These are phyloP conservation scores for Syngnathus floridae DNA, from an alignment of 2,113 vertebrate species.

Conservation along the genomic window DNA sequence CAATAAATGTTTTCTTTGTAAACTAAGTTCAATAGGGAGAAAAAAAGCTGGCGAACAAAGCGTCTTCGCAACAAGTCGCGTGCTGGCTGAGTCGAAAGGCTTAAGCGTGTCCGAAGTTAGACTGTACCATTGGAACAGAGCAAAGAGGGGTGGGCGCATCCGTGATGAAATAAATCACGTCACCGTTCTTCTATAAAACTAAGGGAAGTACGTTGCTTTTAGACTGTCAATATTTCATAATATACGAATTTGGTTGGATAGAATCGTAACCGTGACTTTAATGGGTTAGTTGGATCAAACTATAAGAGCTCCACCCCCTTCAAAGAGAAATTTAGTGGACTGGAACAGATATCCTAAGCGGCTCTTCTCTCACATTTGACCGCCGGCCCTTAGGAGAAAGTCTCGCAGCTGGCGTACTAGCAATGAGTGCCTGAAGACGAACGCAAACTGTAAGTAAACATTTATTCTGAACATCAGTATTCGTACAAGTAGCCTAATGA, in stretches of 20 bases:
- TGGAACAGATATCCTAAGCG: constrained; percentile 50
- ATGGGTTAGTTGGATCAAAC: background rate
- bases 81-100: constrained; percentile 37
- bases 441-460: constrained; percentile 22
- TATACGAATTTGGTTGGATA: accelerated
- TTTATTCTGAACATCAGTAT: background rate
- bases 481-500: background rate
- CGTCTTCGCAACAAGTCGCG: constrained; percentile 32
- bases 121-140: constrained; percentile 27
- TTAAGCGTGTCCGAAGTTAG: constrained; percentile 43
- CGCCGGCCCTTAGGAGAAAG: constrained; percentile 36
- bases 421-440: constrained; percentile 38
- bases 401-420: background rate
- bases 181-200: accelerated
- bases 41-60: background rate
- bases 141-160: accelerated
- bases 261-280: accelerated
- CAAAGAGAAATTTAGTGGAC: constrained; percentile 12
- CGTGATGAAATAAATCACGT: background rate
- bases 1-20: background rate
- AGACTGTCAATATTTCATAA: accelerated
- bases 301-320: accelerated
- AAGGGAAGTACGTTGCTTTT: accelerated
- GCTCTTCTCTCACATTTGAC: constrained; percentile 20
- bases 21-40: background rate